Base-by-base conservation (phyloP, 2,797 vertebrate species). In the Setipinna tenuifilis region DNA sequence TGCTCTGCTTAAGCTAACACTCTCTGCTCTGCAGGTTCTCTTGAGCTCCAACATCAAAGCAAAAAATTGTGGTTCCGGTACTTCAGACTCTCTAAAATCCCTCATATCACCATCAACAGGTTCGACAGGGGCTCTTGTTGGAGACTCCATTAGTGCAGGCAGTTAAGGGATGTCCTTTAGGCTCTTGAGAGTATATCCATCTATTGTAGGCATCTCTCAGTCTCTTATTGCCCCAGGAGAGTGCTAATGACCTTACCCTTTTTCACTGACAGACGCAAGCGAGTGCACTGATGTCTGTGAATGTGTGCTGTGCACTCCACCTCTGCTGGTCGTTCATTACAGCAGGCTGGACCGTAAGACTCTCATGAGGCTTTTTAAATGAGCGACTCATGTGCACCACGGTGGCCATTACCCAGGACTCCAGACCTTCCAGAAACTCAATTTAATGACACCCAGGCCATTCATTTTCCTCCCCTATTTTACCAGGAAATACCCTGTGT, bases 41-140 rank as follows among this genome's bases (percentile, higher is more conserved):
- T 12, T 41, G 16, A 75, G 28, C 28, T 75, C 28, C 31, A 75
- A 31, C 68, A 75, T 41, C 28, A 75, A 16, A 6, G 31, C 68
- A 41, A 12, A 35, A 35, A 41, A 75, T 16, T 54, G 50, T 54
- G 50, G 50, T 54, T 54, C 50, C 7, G 68, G 28, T 35, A 16
- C 6, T 19, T 41, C 68, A 21, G 28, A 41, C 28, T 14, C 14
- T 31, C 5, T 6, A 17, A 17, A 75, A 75, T 35, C 28, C 28
- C 17, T 16, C 68, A 75, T 17, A 75, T 75, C 68, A 35, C 68
- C 14, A 17, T 75, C 68, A 75, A 75, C 68, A 75, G 68, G 68
- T 19, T 41, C 68, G 35, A 75, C 31, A 75, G 31, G 35, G 31
- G 35, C 17, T 19, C 16, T 9, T 54, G 2, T 3, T 14, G 50